Evolutionary conservation across 2,797 vertebrate genomes (phyloP).

Genomic region (Apogon talboti): DNA sequence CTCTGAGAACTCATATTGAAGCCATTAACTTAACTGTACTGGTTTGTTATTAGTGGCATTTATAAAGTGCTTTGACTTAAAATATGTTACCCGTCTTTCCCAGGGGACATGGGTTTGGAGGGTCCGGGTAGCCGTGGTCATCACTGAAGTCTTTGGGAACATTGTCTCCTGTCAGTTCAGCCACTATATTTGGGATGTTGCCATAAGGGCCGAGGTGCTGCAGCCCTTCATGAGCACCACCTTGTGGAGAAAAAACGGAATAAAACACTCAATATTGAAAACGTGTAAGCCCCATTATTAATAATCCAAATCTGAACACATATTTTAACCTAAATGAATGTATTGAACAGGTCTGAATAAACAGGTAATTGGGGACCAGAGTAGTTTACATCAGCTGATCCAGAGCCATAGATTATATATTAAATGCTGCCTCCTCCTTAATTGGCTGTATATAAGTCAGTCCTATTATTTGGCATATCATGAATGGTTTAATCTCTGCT

Average conservation of each 20-base stretch:
- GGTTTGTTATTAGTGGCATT: background rate
- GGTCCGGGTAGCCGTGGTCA: constrained; percentile 96
- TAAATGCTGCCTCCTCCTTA: too few species aligned
- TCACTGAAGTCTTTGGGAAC: constrained; percentile 95
- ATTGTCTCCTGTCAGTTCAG: constrained; percentile 95
- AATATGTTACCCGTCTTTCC: constrained; percentile 90
- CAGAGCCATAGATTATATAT: too few species aligned
- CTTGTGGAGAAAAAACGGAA: constrained; percentile 75
- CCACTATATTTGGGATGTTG: constrained; percentile 98
- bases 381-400: too few species aligned
- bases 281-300: too few species aligned
- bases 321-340: too few species aligned
- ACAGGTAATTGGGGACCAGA: too few species aligned
- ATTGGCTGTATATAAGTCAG: too few species aligned
- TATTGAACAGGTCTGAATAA: too few species aligned
- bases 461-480: too few species aligned
- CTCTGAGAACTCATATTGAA: background rate
- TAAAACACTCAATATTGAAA: background rate
- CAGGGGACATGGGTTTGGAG: constrained; percentile 95
- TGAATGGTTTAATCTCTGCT: too few species aligned
- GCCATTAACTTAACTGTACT: background rate
- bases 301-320: too few species aligned
- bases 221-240: constrained; percentile 96
- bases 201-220: constrained; percentile 97
- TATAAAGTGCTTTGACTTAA: too few species aligned